Conservation (phyloP, 2,113 vertebrate species). For the Cyanoderma ruficeps region DNA sequence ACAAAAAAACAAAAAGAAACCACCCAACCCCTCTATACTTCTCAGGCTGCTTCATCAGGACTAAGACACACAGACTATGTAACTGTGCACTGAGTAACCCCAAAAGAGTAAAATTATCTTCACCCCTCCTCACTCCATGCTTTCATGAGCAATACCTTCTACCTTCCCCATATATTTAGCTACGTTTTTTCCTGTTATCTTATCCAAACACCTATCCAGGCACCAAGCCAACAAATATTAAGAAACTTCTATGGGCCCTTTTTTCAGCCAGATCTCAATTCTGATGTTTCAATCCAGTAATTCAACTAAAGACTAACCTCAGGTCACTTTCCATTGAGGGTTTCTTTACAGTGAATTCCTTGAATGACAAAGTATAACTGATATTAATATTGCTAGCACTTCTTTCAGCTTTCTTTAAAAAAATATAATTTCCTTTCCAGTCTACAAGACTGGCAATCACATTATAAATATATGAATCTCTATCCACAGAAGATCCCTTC, state of each 20-base stretch:
- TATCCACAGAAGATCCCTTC: neutral
- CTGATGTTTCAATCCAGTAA: neutral
- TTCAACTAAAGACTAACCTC: neutral
- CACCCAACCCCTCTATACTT: neutral
- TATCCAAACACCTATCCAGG: neutral
- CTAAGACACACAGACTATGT: neutral
- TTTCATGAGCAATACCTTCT: neutral
- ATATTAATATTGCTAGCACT: neutral
- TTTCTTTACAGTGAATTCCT: neutral
- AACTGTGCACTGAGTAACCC: neutral
- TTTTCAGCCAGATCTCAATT: neutral
- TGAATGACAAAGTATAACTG: neutral
- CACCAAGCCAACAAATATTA: neutral
- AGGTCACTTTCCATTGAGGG: neutral
- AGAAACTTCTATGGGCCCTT: neutral
- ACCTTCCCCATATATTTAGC: neutral
- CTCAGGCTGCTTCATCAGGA: neutral
- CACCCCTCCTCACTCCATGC: neutral
- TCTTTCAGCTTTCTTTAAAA: neutral
- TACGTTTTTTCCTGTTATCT: neutral
- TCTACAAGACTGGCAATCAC: neutral
- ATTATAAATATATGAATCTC: neutral
- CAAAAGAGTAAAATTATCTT: neutral
- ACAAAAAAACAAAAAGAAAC: neutral
- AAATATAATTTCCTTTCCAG: neutral